Base-by-base conservation (phyloP, 2,888 invertebrate species). In the Tupiocoris notatus region DNA sequence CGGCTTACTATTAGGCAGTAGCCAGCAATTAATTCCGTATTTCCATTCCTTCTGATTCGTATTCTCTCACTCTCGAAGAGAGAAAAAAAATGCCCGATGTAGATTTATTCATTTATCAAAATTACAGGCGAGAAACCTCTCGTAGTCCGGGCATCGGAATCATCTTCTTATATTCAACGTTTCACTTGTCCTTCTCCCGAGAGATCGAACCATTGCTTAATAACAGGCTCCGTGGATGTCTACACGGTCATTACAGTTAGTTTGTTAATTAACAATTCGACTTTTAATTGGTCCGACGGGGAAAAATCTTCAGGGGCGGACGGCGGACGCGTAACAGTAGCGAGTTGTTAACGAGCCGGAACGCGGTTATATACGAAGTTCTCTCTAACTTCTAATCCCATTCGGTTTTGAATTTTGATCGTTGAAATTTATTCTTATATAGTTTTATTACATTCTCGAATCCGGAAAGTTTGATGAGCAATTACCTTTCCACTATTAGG, bases 211-310 rank as follows among this genome's bases (percentile, higher is more conserved):
- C 59, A 70, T 58, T 22, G 18, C 25, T 58, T 70, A 70, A 70
- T 70, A 24, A 70, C 70, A 70, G 70, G 70, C 59, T 70, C 59
- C 70, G 58, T 70, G 70, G 70, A 70, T 70, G 70, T 70, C 70
- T 70, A 70, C 70, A 70, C 70, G 70, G 70, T 70, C 70, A 70
- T 70, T 70, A 70, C 59, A 54, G 70, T 70, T 70, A 59, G 70
- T 70, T 70, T 59, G 54, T 25, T 70, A 70, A 70, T 70, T 70
- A 70, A 70, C 70, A 23, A 54, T 70, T 70, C 70, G 54, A 23
- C 59, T 70, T 70, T 70, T 70, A 70, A 70, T 70, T 70, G 70
- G 70, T 39, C 65, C 17, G 20, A 65, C 17, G 65, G 39, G 1
- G n/a, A 23, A 39, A 39, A 39, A 39, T 39, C 39, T 3, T 12